Base-by-base conservation (phyloP, 1,140 invertebrate genomes). In the Helicoverpa zea region DNA sequence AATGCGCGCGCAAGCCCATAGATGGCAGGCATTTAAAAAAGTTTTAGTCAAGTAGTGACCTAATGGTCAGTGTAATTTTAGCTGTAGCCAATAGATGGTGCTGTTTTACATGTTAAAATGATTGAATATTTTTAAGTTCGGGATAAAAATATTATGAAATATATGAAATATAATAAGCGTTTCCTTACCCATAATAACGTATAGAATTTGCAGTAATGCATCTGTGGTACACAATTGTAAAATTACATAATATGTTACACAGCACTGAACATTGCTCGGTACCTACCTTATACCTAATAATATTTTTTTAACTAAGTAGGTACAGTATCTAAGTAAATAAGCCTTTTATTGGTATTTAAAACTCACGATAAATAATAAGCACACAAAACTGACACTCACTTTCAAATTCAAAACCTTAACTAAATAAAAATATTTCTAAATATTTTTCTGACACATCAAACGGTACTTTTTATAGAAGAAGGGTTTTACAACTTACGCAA, bases 21-120 rank as follows among this genome's bases (percentile, higher is more conserved):
- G 93, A 92, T 94, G 93, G 92, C 79, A 85, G 80, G 66, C 35
- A 12, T 61, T 59, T 81, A 61, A 76, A 43, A 72, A 58, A 52
- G 68, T 64, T 54, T 35, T 59, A 68, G 49, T 58, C 72, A 43
- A 72, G 72, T 47, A 66, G 66, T 79, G 59, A 56, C 52, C 30
- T 76, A 14, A 14, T 70, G 79, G 73, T 77, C 61, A 81, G 81
- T 75, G 58, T 89, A 86, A 88, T 83, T 91, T 85, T 73, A 10
- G 29, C 58, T 35, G 30, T 12, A 16, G n/a, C 73, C 84, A 84
- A 91, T 82, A 94, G 92, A 93, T 93, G 92, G 91, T 86, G 88
- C 81, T 90, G 61, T 77, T 79, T 61, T 76, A 83, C 61, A 81
- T 64, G 75, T 56, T 68, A 73, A 59, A 68, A 10, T 72, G 0